A percentile compares a stretch with the other conserved stretches of the same genome.
Conservation (phyloP, 2,888 invertebrate genomes). For the Plebejus melissa region DNA sequence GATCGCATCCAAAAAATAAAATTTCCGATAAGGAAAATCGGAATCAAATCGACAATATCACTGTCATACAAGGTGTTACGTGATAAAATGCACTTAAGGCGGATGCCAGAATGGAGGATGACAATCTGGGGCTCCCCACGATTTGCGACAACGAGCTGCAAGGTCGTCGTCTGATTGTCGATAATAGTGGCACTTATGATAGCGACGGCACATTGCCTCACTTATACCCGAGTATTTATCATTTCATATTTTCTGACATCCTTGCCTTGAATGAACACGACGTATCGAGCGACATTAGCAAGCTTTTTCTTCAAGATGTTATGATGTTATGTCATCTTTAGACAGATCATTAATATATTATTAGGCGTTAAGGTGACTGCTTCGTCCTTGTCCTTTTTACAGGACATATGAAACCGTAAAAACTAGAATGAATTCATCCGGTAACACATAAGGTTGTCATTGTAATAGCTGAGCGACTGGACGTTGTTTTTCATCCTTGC, state of each 20-base stretch:
- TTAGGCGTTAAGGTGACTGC: neutral
- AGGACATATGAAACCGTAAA: neutral
- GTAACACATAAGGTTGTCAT: constrained; percentile 15
- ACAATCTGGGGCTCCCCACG: constrained; percentile 74
- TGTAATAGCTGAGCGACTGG: constrained; percentile 25
- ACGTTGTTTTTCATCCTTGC: constrained; percentile 36
- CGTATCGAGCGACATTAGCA: neutral
- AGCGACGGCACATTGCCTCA: constrained; percentile 62
- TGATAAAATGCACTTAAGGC: constrained; percentile 69
- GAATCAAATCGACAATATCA: neutral
- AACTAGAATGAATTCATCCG: neutral
- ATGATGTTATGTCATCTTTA: too few relatives aligned
- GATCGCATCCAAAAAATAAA: neutral
- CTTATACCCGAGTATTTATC: constrained; percentile 43
- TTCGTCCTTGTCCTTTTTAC: neutral
- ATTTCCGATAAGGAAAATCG: neutral
- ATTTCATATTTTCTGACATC: constrained; percentile 35
- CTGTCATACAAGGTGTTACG: constrained; percentile 47
- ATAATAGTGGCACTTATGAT: constrained; percentile 68
- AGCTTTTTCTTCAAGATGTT: neutral
- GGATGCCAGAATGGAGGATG: constrained; percentile 72
- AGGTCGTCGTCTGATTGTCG: constrained; percentile 74
- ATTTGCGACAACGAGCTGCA: constrained; percentile 73
- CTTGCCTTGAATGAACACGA: constrained; percentile 31
- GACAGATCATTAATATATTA: neutral